Evolutionary conservation across 92 coral and sea anemone species (phyloP).

Genomic region (Heteractis magnifica): DNA sequence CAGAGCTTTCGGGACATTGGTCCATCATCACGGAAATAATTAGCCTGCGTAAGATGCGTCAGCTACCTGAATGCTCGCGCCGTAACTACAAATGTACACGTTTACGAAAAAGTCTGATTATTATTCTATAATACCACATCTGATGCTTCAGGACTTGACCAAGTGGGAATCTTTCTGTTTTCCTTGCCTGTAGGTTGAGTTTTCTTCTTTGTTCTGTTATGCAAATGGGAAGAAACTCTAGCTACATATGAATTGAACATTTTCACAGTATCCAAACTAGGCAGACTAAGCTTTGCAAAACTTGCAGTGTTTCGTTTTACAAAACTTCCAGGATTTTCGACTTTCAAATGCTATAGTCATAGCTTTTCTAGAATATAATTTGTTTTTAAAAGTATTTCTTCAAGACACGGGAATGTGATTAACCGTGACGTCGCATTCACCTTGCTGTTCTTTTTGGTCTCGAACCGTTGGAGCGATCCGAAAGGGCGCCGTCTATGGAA

Average conservation of each 20-base stretch:
- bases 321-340: too few species aligned
- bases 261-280: too few species aligned
- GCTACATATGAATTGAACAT: not conserved
- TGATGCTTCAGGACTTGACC: conserved; percentile 83
- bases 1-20: too few species aligned
- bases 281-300: too few species aligned
- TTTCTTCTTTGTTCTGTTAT: conserved; percentile 27
- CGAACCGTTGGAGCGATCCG: conserved; percentile 55
- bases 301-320: too few species aligned
- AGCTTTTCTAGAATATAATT: too few species aligned
- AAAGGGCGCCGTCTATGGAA: conserved; percentile 61
- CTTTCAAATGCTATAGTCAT: too few species aligned
- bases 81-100: not conserved
- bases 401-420: not conserved
- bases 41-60: too few species aligned
- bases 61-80: not conserved
- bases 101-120: not conserved
- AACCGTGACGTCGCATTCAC: conserved; percentile 8
- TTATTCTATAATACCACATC: conserved; percentile 51
- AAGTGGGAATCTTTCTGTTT: conserved; percentile 35
- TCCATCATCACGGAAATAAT: too few species aligned
- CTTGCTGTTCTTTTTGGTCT: conserved; percentile 37
- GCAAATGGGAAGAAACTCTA: not conserved
- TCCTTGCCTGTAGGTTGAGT: conserved; percentile 21
- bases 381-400: too few species aligned